Percentiles rank a stretch among this genome's conserved stretches.
These are phyloP conservation scores for Hippoglossus hippoglossus DNA, from an alignment of 2,797 vertebrate genomes.

Conservation along the genomic window DNA sequence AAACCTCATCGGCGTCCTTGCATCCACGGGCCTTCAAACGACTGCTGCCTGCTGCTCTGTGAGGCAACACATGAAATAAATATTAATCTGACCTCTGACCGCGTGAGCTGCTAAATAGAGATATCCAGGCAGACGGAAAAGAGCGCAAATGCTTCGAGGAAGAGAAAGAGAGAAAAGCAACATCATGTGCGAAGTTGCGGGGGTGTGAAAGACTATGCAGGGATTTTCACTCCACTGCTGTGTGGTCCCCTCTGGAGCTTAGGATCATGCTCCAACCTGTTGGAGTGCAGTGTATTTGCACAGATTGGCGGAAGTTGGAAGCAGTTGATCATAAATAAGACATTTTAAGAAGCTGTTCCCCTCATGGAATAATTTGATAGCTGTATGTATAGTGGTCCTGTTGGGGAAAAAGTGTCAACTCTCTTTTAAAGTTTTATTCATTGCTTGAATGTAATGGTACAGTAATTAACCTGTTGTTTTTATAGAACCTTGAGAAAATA, in stretches of 20 bases:
- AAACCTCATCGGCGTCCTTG: slow-evolving; percentile 53
- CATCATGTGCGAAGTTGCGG: slow-evolving; percentile 30
- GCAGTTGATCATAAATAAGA: not conserved
- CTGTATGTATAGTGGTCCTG: not conserved
- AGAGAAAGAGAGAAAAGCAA: slow-evolving; percentile 12
- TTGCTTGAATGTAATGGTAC: not conserved
- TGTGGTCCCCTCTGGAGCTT: slow-evolving; percentile 65
- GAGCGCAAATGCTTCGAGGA: slow-evolving; percentile 13
- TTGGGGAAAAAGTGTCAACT: not conserved
- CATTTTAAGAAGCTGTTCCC: slow-evolving; percentile 12
- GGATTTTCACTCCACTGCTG: slow-evolving; percentile 50
- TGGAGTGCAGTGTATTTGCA: slow-evolving; percentile 60
- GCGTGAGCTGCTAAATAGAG: slow-evolving; percentile 66
- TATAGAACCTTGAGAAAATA: not conserved
- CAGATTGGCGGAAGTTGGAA: slow-evolving; percentile 23
- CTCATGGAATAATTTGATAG: not conserved
- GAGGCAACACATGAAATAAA: slow-evolving; percentile 84
- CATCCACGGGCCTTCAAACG: slow-evolving; percentile 79
- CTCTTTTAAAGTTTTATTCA: not conserved
- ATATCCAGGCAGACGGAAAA: slow-evolving; percentile 59
- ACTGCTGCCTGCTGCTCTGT: slow-evolving; percentile 71
- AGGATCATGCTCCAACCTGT: slow-evolving; percentile 73
- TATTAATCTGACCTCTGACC: slow-evolving; percentile 86
- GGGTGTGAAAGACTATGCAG: slow-evolving; percentile 39
- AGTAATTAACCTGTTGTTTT: not conserved